Conservation (phyloP, 1,140 invertebrate species). For the Drosophila sulfurigaster region DNA sequence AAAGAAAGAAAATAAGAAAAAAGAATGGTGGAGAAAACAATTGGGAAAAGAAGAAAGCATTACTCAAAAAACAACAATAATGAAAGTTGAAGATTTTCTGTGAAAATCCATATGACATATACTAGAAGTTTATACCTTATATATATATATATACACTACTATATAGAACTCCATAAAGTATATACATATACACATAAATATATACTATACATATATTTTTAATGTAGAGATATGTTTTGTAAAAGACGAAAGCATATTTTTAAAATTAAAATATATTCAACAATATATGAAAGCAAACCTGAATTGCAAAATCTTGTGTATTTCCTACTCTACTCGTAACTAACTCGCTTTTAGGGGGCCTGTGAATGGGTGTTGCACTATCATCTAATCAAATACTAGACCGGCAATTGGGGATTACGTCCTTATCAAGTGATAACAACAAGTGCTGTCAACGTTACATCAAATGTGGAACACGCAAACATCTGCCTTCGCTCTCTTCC, state of each 20-base stretch:
- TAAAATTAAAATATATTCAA: slow-evolving; percentile 70
- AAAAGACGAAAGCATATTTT: slow-evolving; percentile 82
- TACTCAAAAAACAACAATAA: slow-evolving; percentile 64
- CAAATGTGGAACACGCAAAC: slow-evolving; percentile 1
- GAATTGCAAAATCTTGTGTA: slow-evolving; percentile 20
- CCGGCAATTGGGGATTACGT: background rate
- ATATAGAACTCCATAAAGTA: slow-evolving; percentile 70
- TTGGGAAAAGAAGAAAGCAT: slow-evolving; percentile 78
- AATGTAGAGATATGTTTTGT: slow-evolving; percentile 83
- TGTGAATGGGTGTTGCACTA: slow-evolving; percentile 24
- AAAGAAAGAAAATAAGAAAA: slow-evolving; percentile 5
- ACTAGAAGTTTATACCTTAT: slow-evolving; percentile 77
- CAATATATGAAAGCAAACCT: slow-evolving; percentile 46
- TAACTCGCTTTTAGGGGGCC: background rate
- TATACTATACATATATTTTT: slow-evolving; percentile 73
- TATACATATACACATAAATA: slow-evolving; percentile 48
- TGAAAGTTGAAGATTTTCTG: slow-evolving; percentile 81
- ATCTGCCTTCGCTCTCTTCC: slow-evolving; percentile 11
- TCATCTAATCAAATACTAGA: slow-evolving; percentile 12
- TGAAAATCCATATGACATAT: slow-evolving; percentile 81
- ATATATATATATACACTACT: slow-evolving; percentile 66
- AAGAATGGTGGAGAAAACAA: slow-evolving; percentile 47
- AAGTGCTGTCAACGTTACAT: background rate
- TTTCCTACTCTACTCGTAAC: background rate
- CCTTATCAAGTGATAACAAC: slow-evolving; percentile 1